phyloP scores from a whole-genome alignment of 2,113 vertebrate species.

The Motacilla alba region DNA sequence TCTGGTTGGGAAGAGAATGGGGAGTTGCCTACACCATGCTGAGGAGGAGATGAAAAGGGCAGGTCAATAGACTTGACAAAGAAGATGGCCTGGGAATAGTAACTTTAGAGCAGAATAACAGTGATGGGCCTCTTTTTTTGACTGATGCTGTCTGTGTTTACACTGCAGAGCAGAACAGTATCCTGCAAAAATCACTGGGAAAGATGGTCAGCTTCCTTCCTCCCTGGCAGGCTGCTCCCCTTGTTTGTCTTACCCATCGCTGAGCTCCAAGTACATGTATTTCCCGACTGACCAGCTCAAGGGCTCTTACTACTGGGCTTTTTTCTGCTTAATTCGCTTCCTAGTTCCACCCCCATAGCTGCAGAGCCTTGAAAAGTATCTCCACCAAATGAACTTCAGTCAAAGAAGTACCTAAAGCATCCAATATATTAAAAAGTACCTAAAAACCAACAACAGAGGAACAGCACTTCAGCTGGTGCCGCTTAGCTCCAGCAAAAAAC shows the following conservation, averaged over 20 bases:
- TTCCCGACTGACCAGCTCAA: not conserved
- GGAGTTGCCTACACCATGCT: not conserved
- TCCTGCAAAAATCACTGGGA: not conserved
- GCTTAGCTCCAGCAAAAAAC: not conserved
- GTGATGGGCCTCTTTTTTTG: not conserved
- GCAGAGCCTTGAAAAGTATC: not conserved
- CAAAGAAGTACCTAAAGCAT: not conserved
- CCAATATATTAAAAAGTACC: not conserved
- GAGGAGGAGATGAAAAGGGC: not conserved
- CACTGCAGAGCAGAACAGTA: not conserved
- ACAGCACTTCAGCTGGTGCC: not conserved
- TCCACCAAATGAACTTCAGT: not conserved
- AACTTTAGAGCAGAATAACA: not conserved
- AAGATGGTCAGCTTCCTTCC: not conserved
- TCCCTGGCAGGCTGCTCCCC: not conserved
- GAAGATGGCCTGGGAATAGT: not conserved
- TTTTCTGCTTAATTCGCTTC: not conserved
- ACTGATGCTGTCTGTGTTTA: not conserved
- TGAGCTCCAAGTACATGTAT: not conserved
- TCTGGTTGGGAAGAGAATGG: not conserved
- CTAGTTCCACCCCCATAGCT: not conserved
- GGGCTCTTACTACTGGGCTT: not conserved
- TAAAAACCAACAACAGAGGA: not conserved
- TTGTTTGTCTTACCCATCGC: not conserved
- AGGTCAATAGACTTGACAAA: not conserved